Base-by-base conservation (phyloP, 2,113 vertebrate genomes). In the Lagenorhynchus albirostris region DNA sequence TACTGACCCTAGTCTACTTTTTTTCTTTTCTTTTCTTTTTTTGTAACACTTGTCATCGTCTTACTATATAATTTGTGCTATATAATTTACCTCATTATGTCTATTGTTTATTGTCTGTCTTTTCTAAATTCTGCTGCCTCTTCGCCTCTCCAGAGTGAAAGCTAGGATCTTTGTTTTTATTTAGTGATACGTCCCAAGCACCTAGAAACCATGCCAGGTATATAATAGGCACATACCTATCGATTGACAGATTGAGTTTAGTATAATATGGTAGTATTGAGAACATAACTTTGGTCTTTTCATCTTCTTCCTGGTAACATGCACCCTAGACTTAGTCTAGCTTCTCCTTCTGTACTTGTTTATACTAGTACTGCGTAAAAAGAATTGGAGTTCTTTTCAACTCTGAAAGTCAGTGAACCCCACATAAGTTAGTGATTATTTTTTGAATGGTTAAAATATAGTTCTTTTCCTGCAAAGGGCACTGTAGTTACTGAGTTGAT, bases 1-100 rank as follows among this genome's bases (percentile, higher is more conserved):
- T 77, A 58, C 91, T 73, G 41, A 31, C 36, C 62, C 36, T 65
- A n/a, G 84, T 73, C 29, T 92, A 15, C 36, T 53, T 80, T 80
- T 80, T 38, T 89, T 25, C 50, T 97, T 97, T 95, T 95, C 86
- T 79, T 96, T 91, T 95, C 86, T 79, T 95, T 90, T 92, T 87
- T 91, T 74, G 23, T 67, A 81, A 74, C n/a, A 47, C 41, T 65
- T 93, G 60, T 47, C 65, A 60, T 88, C 63, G 71, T 86, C 82
- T 44, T 65, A 80, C 94, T 87, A 0, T 97, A 55, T 95, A 91
- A 97, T 96, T 94, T 92, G 53, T 33, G 50, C 89, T 58, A 1
- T 95, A 8, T 94, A 84, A 92, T 97, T 97, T 84, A 70, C 82
- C 79, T 93, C 86, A 67, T 53, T 94, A 20, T 95, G 81, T 36